A percentile compares a stretch with the other conserved stretches of the same genome.
These are phyloP conservation scores for Plutella xylostella DNA, from an alignment of 2,888 invertebrate species.

Conservation along the genomic window DNA sequence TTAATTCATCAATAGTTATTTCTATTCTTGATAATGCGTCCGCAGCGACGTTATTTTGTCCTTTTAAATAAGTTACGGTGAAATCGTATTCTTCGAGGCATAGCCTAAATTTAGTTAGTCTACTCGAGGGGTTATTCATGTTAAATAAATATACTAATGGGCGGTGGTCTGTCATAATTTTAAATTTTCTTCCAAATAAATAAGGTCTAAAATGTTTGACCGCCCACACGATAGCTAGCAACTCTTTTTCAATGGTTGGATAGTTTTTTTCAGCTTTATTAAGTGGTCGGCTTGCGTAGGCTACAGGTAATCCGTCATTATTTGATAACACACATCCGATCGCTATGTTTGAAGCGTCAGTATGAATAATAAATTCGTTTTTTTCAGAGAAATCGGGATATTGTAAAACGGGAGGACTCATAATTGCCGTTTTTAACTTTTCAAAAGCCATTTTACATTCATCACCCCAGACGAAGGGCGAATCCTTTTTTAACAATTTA, in stretches of 20 bases:
- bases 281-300: slow-evolving; percentile 21
- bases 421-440: slow-evolving; percentile 8
- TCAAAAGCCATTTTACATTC: slow-evolving; percentile 10
- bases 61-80: slow-evolving; percentile 16
- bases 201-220: slow-evolving; percentile 16
- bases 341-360: slow-evolving; percentile 21
- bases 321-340: slow-evolving; percentile 4
- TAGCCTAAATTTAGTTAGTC: slow-evolving; percentile 13
- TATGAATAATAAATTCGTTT: slow-evolving; percentile 23
- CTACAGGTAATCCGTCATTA: slow-evolving; percentile 13
- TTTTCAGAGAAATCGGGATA: slow-evolving; percentile 17
- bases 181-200: slow-evolving; percentile 13
- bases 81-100: slow-evolving; percentile 5
- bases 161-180: slow-evolving; percentile 12
- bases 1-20: too few species aligned
- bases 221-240: slow-evolving; percentile 11
- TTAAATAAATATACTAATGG: slow-evolving; percentile 8
- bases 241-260: slow-evolving; percentile 5
- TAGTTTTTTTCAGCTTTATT: slow-evolving; percentile 23
- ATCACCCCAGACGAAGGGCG: slow-evolving; percentile 7
- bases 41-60: not conserved
- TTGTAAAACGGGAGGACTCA: slow-evolving; percentile 6
- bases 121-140: slow-evolving; percentile 8
- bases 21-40: not conserved
- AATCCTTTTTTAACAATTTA: not conserved